phyloP scores from a whole-genome alignment of 2,888 invertebrate species.

The Pseudolycoriella hygida region DNA sequence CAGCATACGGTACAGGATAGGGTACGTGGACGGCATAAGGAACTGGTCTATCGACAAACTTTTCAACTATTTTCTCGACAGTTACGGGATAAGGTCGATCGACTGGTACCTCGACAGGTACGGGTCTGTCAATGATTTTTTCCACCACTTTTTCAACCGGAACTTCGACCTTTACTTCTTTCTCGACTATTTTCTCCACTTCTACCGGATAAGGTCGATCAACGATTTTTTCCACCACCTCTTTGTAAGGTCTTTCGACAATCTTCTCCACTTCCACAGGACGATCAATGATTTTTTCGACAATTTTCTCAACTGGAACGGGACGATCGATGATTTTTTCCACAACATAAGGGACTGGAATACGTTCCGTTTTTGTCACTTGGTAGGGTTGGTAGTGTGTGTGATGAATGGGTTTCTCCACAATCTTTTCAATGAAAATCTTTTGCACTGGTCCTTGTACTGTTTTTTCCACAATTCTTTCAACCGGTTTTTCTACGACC shows the following conservation, averaged over 20 bases:
- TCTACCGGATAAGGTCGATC: slow-evolving; percentile 28
- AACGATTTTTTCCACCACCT: slow-evolving; percentile 24
- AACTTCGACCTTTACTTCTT: slow-evolving; percentile 34
- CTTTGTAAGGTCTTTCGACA: slow-evolving; percentile 28
- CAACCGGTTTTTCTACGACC: slow-evolving; percentile 25
- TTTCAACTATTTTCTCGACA: slow-evolving; percentile 32
- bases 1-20: neutral
- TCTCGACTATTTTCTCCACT: slow-evolving; percentile 32
- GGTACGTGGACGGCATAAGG: slow-evolving; percentile 16
- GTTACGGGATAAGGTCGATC: slow-evolving; percentile 28
- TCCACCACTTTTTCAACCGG: slow-evolving; percentile 30
- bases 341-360: slow-evolving; percentile 20
- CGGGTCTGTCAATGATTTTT: slow-evolving; percentile 24
- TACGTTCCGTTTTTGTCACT: neutral
- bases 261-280: slow-evolving; percentile 24
- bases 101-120: slow-evolving; percentile 32
- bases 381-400: slow-evolving; percentile 28
- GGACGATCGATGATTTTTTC: slow-evolving; percentile 27
- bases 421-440: slow-evolving; percentile 31
- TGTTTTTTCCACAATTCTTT: slow-evolving; percentile 28
- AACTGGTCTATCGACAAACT: slow-evolving; percentile 33
- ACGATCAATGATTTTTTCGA: slow-evolving; percentile 28
- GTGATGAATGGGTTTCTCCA: slow-evolving; percentile 35
- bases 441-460: slow-evolving; percentile 30
- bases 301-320: slow-evolving; percentile 30